phyloP scores from a whole-genome alignment of 1,140 invertebrate species.

The Cephus cinctus region DNA sequence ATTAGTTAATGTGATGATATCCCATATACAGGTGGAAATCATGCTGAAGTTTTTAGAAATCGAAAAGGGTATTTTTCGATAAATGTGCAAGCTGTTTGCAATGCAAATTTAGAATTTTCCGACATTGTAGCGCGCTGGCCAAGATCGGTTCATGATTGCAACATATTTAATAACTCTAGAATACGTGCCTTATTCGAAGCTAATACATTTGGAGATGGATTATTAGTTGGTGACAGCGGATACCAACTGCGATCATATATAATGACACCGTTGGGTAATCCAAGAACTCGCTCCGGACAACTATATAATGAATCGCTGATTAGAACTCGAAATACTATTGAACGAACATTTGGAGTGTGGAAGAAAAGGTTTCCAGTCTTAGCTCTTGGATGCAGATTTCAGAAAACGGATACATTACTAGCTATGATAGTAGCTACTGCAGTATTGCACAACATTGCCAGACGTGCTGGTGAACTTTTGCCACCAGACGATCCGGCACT shows the following conservation, averaged over 20 bases:
- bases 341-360: constrained; percentile 29
- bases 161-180: constrained; percentile 30
- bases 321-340: constrained; percentile 30
- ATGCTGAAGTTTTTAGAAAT: constrained; percentile 47
- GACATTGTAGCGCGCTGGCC: constrained; percentile 38
- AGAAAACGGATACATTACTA: constrained; percentile 6
- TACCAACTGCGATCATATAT: constrained; percentile 21
- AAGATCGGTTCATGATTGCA: constrained; percentile 31
- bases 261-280: constrained; percentile 21
- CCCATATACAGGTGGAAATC: constrained; percentile 20
- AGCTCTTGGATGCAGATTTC: constrained; percentile 5
- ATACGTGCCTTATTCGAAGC: constrained; percentile 17
- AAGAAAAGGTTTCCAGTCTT: constrained; percentile 30
- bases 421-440: constrained; percentile 17
- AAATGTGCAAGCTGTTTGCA: constrained; percentile 49
- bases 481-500: constrained; percentile 1
- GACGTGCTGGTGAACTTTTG: constrained; percentile 2
- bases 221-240: constrained; percentile 25
- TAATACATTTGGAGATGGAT: constrained; percentile 14
- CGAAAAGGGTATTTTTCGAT: constrained; percentile 47
- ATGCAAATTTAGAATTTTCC: constrained; percentile 29
- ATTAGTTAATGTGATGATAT: constrained; percentile 6
- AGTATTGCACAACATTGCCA: constrained; percentile 18
- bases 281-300: constrained; percentile 14
- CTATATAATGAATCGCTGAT: constrained; percentile 31